Conservation (phyloP, 2,113 vertebrate genomes). For the Alaudala cheleensis region DNA sequence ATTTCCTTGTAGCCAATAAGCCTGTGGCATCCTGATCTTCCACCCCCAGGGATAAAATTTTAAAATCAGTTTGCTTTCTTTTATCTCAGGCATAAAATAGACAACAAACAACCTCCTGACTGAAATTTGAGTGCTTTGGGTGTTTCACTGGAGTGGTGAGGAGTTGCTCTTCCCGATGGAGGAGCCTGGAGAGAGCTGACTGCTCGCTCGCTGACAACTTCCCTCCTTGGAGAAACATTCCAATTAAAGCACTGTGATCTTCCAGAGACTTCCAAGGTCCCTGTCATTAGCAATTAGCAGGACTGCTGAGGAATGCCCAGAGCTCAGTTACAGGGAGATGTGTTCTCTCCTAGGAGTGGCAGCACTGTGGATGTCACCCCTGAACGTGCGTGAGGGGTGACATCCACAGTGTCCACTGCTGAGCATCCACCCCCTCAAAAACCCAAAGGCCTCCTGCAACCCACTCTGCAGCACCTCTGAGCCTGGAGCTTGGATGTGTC, state of each 20-base stretch:
- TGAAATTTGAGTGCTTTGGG: not conserved
- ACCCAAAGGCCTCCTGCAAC: not conserved
- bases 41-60: not conserved
- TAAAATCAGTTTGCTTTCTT: not conserved
- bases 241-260: not conserved
- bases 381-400: accelerated
- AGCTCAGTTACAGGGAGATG: not conserved
- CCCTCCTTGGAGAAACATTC: not conserved
- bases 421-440: not conserved
- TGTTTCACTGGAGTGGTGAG: not conserved
- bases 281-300: not conserved
- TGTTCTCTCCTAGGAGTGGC: not conserved
- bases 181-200: not conserved
- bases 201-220: not conserved
- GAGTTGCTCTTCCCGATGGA: not conserved
- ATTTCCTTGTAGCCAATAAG: not conserved
- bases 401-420: too few species aligned
- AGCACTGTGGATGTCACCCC: not conserved
- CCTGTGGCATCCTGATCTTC: not conserved
- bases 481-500: not conserved
- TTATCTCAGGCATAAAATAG: not conserved
- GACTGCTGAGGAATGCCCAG: not conserved
- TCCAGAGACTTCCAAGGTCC: not conserved
- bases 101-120: not conserved
- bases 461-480: not conserved